Conservation (phyloP, 2,888 invertebrate species). For the Rotaria magnacalcarata region DNA sequence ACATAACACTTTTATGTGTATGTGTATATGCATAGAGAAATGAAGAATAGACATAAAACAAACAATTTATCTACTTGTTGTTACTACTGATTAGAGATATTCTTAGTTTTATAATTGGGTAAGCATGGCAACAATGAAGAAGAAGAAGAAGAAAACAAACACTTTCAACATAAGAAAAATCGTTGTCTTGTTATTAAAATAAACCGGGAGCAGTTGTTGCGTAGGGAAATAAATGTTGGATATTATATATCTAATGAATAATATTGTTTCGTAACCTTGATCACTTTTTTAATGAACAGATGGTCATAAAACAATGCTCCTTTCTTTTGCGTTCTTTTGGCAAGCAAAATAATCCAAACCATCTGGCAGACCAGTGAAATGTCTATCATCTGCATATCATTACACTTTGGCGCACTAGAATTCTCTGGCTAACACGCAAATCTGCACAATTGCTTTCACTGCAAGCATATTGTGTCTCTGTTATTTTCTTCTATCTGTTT, state of each 20-base stretch:
- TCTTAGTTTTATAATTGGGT: neutral
- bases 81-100: neutral
- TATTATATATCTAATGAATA: no score
- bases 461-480: no score
- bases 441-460: neutral
- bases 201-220: no score
- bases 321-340: neutral
- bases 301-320: neutral
- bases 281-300: neutral
- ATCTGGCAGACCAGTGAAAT: slow-evolving; percentile 9
- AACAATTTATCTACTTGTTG: neutral
- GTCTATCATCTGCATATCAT: slow-evolving; percentile 18
- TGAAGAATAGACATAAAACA: neutral
- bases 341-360: neutral
- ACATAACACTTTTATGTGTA: neutral
- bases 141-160: neutral
- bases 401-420: neutral
- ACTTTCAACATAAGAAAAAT: no score
- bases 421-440: neutral
- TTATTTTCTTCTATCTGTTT: neutral
- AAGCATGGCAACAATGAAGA: neutral
- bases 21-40: neutral
- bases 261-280: neutral
- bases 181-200: no score
- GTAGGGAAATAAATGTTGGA: no score